These are phyloP conservation scores for Xylocopa sonorina DNA, from an alignment of 1,140 invertebrate genomes.

Conservation along the genomic window DNA sequence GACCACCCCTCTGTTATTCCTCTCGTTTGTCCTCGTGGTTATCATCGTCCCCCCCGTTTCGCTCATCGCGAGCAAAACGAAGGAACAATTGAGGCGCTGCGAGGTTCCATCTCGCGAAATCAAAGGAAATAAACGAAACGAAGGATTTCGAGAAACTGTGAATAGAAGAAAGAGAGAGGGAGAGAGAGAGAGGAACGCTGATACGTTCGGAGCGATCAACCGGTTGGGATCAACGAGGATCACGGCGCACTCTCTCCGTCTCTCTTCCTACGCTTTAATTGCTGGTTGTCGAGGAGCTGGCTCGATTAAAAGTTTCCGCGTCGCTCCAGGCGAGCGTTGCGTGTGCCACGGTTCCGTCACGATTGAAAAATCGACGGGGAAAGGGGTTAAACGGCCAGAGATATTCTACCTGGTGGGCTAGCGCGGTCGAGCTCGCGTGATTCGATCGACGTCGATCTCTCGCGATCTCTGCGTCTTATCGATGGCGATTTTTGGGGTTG, in stretches of 20 bases:
- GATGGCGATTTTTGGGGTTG: too few relatives aligned
- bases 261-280: slow-evolving; percentile 51
- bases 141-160: too few relatives aligned
- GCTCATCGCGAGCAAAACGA: not conserved
- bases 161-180: not conserved
- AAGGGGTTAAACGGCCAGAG: not conserved
- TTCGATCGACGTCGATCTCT: not conserved
- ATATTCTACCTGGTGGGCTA: not conserved
- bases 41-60: slow-evolving; percentile 25
- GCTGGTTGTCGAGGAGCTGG: slow-evolving; percentile 12
- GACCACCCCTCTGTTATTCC: not conserved
- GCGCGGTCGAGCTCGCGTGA: slow-evolving; percentile 11
- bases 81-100: not conserved
- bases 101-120: not conserved
- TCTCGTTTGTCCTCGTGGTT: not conserved
- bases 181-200: slow-evolving; percentile 27
- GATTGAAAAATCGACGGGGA: slow-evolving; percentile 18
- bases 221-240: not conserved
- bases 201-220: not conserved
- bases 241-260: slow-evolving; percentile 21
- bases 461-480: too few relatives aligned
- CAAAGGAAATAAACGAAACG: not conserved
- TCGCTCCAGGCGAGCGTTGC: slow-evolving; percentile 48
- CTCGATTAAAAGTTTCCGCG: slow-evolving; percentile 64
- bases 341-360: slow-evolving; percentile 8